These are phyloP conservation scores for Enteromius paludinosus DNA, from an alignment of 2,797 vertebrate species.

Conservation along the genomic window DNA sequence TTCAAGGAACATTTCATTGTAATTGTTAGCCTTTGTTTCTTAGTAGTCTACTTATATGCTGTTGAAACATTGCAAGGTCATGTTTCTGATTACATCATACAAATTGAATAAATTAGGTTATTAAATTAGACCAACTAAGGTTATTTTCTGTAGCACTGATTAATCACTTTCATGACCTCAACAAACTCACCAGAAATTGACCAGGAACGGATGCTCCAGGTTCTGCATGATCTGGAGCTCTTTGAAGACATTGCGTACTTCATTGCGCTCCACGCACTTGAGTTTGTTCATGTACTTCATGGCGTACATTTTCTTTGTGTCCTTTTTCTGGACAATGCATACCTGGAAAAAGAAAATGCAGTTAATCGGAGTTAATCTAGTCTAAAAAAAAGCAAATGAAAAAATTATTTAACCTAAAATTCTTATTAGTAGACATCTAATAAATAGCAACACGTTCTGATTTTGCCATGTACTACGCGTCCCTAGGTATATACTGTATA, in stretches of 20 bases:
- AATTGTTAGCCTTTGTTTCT: neutral
- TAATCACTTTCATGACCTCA: neutral
- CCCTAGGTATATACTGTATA: too few species aligned
- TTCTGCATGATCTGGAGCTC: slow-evolving; percentile 98
- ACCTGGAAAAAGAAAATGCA: slow-evolving; percentile 76
- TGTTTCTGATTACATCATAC: neutral
- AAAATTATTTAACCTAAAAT: too few species aligned
- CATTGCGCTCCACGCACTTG: slow-evolving; percentile 94
- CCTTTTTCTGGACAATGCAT: slow-evolving; percentile 98
- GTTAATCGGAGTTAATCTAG: too few species aligned
- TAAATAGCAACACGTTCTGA: too few species aligned
- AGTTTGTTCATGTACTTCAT: slow-evolving; percentile 99
- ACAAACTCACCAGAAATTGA: slow-evolving; percentile 92
- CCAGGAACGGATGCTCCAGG: slow-evolving; percentile 94
- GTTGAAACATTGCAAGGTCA: slow-evolving; percentile 3
- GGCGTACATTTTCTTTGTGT: slow-evolving; percentile 98
- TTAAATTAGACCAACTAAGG: too few species aligned
- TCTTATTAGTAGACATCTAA: neutral
- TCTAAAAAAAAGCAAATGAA: too few species aligned
- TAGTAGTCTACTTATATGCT: neutral
- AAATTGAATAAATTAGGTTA: neutral
- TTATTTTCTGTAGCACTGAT: slow-evolving; percentile 7
- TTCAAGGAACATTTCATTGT: neutral
- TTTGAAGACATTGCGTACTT: slow-evolving; percentile 96
- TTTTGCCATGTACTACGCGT: too few species aligned